A percentile compares a stretch with the other conserved stretches of the same genome.
Evolutionary conservation across 2,797 vertebrate genomes (phyloP).

Genomic region (Neopelma chrysocephalum): DNA sequence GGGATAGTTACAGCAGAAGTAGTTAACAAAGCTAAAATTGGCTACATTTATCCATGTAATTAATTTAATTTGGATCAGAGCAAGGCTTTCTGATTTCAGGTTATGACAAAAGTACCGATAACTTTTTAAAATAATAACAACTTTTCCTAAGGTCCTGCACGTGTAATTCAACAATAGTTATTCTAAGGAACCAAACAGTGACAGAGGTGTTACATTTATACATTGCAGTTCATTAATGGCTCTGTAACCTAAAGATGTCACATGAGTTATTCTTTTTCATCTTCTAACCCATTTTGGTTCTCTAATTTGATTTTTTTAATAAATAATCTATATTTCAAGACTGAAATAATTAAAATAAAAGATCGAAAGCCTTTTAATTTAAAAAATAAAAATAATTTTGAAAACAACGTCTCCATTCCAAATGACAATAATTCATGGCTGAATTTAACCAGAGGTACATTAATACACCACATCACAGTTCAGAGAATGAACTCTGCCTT

Average conservation of each 20-base stretch:
- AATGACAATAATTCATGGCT: neutral
- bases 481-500: neutral
- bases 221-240: neutral
- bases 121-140: neutral
- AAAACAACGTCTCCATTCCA: neutral
- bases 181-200: neutral
- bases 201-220: neutral
- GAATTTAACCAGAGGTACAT: neutral
- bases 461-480: neutral
- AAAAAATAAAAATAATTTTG: neutral
- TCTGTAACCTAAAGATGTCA: neutral
- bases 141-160: neutral
- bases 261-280: neutral
- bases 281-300: neutral
- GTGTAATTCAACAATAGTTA: neutral
- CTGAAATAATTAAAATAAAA: neutral
- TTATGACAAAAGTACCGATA: neutral
- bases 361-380: neutral
- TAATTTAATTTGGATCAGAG: neutral
- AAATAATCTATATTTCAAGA: neutral
- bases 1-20: neutral
- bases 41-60: neutral
- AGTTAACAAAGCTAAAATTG: neutral
- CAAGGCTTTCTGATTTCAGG: neutral
- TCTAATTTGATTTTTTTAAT: neutral